Evolutionary conservation across 2,113 vertebrate genomes (phyloP).

Genomic region (Cochlearius cochlearius): DNA sequence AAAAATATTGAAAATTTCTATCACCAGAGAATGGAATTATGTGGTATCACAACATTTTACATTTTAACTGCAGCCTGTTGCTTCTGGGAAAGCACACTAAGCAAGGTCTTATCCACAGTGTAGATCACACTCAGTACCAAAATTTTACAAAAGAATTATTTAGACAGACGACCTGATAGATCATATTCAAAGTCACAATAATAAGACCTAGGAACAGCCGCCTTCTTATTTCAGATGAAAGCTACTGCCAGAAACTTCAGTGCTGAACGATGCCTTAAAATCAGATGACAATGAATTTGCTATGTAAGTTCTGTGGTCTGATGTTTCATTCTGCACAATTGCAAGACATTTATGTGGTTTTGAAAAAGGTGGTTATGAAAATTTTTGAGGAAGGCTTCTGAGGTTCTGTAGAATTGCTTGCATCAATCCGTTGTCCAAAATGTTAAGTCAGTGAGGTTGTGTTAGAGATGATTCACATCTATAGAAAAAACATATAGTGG

Average conservation of each 20-base stretch:
- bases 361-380: not conserved
- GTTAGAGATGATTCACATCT: not conserved
- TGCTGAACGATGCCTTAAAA: not conserved
- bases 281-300: not conserved
- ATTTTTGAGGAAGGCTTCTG: not conserved
- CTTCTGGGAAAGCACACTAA: not conserved
- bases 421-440: not conserved
- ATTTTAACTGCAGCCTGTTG: not conserved
- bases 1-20: not conserved
- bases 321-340: not conserved
- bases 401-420: not conserved
- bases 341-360: not conserved
- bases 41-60: not conserved
- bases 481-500: conserved; percentile 6
- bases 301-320: not conserved
- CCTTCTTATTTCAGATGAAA: not conserved
- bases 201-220: not conserved
- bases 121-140: not conserved
- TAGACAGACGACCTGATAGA: not conserved
- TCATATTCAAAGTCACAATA: not conserved
- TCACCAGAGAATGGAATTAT: not conserved
- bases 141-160: not conserved
- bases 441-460: not conserved
- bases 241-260: not conserved
- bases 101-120: not conserved